Evolutionary conservation across 1,140 invertebrate genomes (phyloP).

Genomic region (Drosophila dunni): DNA sequence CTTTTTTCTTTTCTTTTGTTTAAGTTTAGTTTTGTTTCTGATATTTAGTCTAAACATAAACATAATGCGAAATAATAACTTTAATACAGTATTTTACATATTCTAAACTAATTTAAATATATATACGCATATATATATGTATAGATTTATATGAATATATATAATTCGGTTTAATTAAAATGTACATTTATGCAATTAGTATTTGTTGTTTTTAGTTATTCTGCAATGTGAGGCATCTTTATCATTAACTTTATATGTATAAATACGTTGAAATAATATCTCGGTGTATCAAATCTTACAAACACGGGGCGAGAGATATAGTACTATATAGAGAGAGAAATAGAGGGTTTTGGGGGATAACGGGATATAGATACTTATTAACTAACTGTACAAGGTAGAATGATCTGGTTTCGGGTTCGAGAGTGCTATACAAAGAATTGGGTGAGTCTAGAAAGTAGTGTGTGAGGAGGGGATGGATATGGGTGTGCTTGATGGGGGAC

Average conservation of each 20-base stretch:
- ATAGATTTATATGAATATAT: slow-evolving; percentile 34
- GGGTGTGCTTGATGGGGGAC: slow-evolving; percentile 6
- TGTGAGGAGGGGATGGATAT: background rate
- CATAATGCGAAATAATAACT: slow-evolving; percentile 56
- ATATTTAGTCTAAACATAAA: slow-evolving; percentile 49
- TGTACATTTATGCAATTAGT: slow-evolving; percentile 47
- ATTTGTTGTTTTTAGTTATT: slow-evolving; percentile 26
- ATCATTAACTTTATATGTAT: slow-evolving; percentile 23
- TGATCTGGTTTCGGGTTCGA: slow-evolving; percentile 4
- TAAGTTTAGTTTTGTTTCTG: slow-evolving; percentile 17
- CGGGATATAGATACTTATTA: slow-evolving; percentile 40
- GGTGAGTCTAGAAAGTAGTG: background rate
- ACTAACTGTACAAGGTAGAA: slow-evolving; percentile 71
- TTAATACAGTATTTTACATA: slow-evolving; percentile 78
- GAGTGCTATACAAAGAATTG: slow-evolving; percentile 28
- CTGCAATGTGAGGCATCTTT: slow-evolving; percentile 27
- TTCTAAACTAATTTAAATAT: slow-evolving; percentile 45
- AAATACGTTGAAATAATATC: slow-evolving; percentile 59
- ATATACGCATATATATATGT: slow-evolving; percentile 22
- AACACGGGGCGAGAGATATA: slow-evolving; percentile 21
- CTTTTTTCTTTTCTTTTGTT: background rate
- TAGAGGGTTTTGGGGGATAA: background rate
- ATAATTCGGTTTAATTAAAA: slow-evolving; percentile 53
- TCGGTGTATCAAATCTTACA: slow-evolving; percentile 44
- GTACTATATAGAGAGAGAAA: slow-evolving; percentile 12